Evolutionary conservation across 2,797 vertebrate genomes (phyloP).

Genomic region (Silurus aristotelis): DNA sequence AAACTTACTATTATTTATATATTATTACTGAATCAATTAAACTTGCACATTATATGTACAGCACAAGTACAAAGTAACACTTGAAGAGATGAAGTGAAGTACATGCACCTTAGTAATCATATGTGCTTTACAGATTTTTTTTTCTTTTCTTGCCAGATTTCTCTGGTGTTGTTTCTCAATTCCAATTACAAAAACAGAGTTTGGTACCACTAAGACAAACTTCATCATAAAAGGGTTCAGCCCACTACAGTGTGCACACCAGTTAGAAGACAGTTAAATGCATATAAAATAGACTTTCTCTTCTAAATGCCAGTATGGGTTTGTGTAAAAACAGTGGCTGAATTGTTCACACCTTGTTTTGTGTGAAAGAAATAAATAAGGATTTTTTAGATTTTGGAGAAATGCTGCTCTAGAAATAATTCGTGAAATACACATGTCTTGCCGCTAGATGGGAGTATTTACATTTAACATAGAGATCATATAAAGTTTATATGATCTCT

Average conservation of each 20-base stretch:
- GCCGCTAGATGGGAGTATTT: constrained; percentile 19
- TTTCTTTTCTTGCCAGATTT: not conserved
- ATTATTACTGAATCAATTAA: not conserved
- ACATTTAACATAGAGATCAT: not conserved
- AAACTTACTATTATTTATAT: not conserved
- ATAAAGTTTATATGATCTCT: not conserved
- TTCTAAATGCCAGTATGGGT: not conserved
- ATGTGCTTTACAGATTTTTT: not conserved
- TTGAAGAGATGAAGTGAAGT: not conserved
- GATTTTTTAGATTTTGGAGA: not conserved
- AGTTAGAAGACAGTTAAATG: not conserved
- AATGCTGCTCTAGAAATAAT: not conserved
- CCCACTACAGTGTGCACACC: not conserved
- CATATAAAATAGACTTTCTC: not conserved
- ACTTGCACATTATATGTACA: not conserved
- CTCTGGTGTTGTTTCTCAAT: not conserved
- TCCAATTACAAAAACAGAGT: not conserved
- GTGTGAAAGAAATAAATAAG: not conserved
- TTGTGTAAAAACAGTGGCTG: not conserved
- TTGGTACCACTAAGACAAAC: not conserved
- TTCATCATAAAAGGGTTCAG: not conserved
- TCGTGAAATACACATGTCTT: not conserved
- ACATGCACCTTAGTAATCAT: not conserved
- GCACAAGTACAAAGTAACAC: no score
- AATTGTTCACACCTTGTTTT: not conserved